phyloP scores from a whole-genome alignment of 2,797 vertebrate genomes.

The Catharus ustulatus region DNA sequence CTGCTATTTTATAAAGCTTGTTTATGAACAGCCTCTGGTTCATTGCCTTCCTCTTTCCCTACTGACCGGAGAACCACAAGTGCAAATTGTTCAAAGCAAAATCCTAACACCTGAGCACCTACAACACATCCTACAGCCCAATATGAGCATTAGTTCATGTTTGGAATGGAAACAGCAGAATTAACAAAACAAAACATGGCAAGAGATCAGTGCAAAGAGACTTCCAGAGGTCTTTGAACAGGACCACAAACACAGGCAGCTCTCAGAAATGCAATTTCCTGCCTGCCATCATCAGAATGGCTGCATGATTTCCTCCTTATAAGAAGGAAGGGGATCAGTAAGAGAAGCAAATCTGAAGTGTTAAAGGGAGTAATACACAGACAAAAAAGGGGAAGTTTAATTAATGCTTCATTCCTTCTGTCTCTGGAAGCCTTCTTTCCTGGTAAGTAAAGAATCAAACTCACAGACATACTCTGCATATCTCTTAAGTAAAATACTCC shows the following conservation, averaged over 20 bases:
- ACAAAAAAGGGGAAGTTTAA: background rate
- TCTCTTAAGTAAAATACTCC: background rate
- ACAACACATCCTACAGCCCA: background rate
- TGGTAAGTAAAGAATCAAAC: background rate
- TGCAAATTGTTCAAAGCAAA: background rate
- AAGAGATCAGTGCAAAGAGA: background rate
- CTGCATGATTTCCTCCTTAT: rapidly evolving
- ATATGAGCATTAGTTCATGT: background rate
- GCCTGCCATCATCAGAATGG: background rate
- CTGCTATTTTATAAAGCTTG: background rate
- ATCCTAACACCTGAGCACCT: background rate
- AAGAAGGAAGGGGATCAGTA: background rate
- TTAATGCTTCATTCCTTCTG: background rate
- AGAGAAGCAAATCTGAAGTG: background rate
- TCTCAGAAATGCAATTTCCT: background rate
- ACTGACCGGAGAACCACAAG: background rate
- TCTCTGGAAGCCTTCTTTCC: background rate
- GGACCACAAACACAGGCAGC: background rate
- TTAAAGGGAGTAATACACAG: background rate
- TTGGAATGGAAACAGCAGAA: background rate
- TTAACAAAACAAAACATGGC: background rate
- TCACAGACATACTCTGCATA: background rate
- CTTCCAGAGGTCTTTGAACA: background rate
- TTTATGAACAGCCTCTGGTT: background rate
- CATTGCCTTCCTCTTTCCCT: background rate